A percentile compares a stretch with the other conserved stretches of the same genome.
phyloP scores from a whole-genome alignment of 2,888 invertebrate species.

The Diachrysia chrysitis region DNA sequence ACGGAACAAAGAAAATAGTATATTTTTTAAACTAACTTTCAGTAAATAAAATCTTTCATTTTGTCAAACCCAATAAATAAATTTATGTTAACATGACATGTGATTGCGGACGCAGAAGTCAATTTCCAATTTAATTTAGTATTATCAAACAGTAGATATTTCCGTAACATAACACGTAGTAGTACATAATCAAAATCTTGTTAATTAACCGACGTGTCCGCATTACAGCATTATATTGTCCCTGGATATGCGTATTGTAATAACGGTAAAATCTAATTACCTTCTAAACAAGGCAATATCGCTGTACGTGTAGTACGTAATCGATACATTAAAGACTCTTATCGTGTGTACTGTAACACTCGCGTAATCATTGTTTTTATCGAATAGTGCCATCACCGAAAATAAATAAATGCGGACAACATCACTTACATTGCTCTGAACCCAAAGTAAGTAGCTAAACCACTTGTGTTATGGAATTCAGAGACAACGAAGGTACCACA shows the following conservation, averaged over 20 bases:
- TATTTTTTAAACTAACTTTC: too few species aligned
- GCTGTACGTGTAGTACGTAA: not conserved
- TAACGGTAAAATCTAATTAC: slow-evolving; percentile 5
- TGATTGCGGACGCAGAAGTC: not conserved
- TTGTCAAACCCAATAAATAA: too few species aligned
- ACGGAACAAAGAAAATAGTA: too few species aligned
- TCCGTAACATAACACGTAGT: not conserved
- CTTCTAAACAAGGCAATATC: not conserved
- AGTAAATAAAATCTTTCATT: too few species aligned
- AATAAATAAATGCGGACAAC: too few species aligned
- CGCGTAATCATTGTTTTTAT: not conserved
- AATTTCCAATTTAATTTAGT: not conserved
- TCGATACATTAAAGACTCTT: not conserved
- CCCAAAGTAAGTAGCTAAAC: too few species aligned
- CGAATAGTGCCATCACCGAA: not conserved
- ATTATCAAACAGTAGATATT: not conserved
- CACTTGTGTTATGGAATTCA: too few species aligned
- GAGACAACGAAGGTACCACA: too few species aligned
- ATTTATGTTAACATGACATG: not conserved
- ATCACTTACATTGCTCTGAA: too few species aligned
- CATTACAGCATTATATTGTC: not conserved
- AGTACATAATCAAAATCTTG: slow-evolving; percentile 3
- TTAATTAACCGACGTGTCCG: not conserved
- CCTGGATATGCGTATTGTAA: not conserved
- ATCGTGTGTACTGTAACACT: not conserved